A percentile compares a stretch with the other conserved stretches of the same genome.
Evolutionary conservation across 2,888 invertebrate species (phyloP).

Genomic region (Cartodere bifasciata): DNA sequence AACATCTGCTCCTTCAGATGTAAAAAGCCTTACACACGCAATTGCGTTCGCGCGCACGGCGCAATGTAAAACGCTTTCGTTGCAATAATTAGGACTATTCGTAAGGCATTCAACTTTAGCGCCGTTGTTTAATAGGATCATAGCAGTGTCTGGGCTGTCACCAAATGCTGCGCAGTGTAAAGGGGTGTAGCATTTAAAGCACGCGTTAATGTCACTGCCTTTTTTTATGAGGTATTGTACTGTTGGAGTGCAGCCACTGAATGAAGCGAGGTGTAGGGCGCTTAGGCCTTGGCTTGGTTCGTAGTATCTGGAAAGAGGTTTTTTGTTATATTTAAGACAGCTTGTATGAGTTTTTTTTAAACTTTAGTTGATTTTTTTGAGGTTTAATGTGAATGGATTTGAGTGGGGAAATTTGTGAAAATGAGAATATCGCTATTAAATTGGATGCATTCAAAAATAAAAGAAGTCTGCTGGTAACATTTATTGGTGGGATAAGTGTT

Average conservation of each 20-base stretch:
- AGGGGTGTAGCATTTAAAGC: slow-evolving; percentile 63
- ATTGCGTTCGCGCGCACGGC: slow-evolving; percentile 74
- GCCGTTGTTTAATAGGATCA: slow-evolving; percentile 59
- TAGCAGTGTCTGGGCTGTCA: slow-evolving; percentile 68
- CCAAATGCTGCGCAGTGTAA: slow-evolving; percentile 86
- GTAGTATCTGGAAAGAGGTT: no score
- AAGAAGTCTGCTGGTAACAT: no score
- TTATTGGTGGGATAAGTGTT: no score
- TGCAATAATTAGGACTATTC: slow-evolving; percentile 45
- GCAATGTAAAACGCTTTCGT: slow-evolving; percentile 70
- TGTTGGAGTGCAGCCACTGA: slow-evolving; percentile 63
- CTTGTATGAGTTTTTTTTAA: no score
- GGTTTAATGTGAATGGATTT: no score
- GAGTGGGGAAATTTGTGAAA: no score
- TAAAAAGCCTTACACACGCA: slow-evolving; percentile 66
- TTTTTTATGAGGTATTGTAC: slow-evolving; percentile 54
- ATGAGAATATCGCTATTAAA: no score
- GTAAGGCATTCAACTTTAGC: slow-evolving; percentile 54
- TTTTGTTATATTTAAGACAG: no score
- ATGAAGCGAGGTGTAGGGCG: slow-evolving; percentile 64
- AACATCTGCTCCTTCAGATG: slow-evolving; percentile 61
- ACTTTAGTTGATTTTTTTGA: no score
- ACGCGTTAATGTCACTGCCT: slow-evolving; percentile 55
- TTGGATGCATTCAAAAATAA: no score
- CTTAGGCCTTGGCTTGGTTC: slow-evolving; percentile 61